A percentile compares a stretch with the other conserved stretches of the same genome.
Conservation (phyloP, 2,888 invertebrate genomes). For the Tillus elongatus region DNA sequence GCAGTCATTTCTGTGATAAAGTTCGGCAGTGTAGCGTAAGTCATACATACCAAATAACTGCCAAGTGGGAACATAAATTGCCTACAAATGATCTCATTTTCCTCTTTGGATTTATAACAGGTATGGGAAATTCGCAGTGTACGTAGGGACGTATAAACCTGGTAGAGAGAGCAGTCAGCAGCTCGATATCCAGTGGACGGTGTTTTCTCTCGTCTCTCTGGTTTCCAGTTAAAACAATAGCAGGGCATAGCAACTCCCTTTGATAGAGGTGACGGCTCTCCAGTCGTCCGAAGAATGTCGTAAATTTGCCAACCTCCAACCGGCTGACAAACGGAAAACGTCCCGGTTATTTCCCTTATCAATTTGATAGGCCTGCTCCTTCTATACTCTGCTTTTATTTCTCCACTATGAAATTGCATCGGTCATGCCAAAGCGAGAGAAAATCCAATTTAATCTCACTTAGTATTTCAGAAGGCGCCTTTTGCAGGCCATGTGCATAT, state of each 20-base stretch:
- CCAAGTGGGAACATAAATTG: slow-evolving; percentile 3
- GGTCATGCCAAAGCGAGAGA: slow-evolving; percentile 14
- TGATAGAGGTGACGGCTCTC: slow-evolving; percentile 1
- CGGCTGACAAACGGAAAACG: slow-evolving; percentile 15
- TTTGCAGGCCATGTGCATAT: background rate
- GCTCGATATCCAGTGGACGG: too few relatives aligned
- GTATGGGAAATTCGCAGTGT: too few relatives aligned
- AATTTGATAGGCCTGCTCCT: slow-evolving; percentile 16
- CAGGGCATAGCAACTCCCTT: slow-evolving; percentile 6
- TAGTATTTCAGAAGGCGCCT: slow-evolving; percentile 15
- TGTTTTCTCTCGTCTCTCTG: too few relatives aligned
- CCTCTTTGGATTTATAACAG: too few relatives aligned
- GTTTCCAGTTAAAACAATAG: slow-evolving; percentile 1
- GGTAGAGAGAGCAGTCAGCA: too few relatives aligned
- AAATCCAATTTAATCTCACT: slow-evolving; percentile 15
- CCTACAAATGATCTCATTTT: slow-evolving; percentile 3
- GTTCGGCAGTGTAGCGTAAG: slow-evolving; percentile 1
- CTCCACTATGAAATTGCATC: slow-evolving; percentile 13
- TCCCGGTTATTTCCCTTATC: slow-evolving; percentile 22
- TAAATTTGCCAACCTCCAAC: slow-evolving; percentile 9
- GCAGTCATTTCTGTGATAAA: slow-evolving; percentile 2
- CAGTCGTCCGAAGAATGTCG: slow-evolving; percentile 7
- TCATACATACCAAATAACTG: slow-evolving; percentile 3
- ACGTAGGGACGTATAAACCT: too few relatives aligned
- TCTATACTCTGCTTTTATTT: slow-evolving; percentile 9